Evolutionary conservation across 2,113 vertebrate species (phyloP), one percentile per base, ranked within the genome.

Genomic region (Carollia perspicillata): DNA sequence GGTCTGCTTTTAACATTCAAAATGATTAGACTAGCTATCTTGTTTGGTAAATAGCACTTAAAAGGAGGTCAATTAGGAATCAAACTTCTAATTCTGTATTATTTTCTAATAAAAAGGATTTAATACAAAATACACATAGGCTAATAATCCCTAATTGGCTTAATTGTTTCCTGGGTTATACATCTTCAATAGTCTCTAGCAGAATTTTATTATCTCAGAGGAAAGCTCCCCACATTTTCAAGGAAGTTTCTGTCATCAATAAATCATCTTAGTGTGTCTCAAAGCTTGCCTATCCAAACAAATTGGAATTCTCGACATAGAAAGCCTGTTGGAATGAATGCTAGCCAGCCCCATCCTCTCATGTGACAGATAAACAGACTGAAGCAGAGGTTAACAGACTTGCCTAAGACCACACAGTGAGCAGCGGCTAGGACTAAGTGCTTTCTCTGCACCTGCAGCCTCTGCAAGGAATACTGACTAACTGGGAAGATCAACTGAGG

Each of bases 11-110:
- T 89, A 90, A 60, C 77, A 55, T 93, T 95, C 69, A 77, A 87
- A 90, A 85, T 77, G 84, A 93, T 81, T 33, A 35, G 23, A 93
- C 22, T 84, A 74, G 37, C 69, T 87, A 30, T 53, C 72, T 60
- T 18, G 23, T 83, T 95, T 93, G 49, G n/a, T 93, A 97, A 96
- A 88, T 18, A 93, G 80, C 75, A 89, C 44, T 91, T 96, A 96
- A 97, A 95, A 93, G 51, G 37, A 28, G 17, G 51, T n/a, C 60
- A 96, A 88, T 89, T 96, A 94, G 81, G 90, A 94, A 80, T 94
- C 86, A 94, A 95, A 69, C 55, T 71, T 94, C 42, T 87, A 95
- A 92, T 80, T 95, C 77, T 96, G 35, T 7, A 37, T 90, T 86
- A 69, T 84, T 87, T 94, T 93, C 78, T 94, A 96, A 91, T 69